Base-by-base conservation (phyloP, 2,888 invertebrate genomes). In the Drosophila subquinaria region DNA sequence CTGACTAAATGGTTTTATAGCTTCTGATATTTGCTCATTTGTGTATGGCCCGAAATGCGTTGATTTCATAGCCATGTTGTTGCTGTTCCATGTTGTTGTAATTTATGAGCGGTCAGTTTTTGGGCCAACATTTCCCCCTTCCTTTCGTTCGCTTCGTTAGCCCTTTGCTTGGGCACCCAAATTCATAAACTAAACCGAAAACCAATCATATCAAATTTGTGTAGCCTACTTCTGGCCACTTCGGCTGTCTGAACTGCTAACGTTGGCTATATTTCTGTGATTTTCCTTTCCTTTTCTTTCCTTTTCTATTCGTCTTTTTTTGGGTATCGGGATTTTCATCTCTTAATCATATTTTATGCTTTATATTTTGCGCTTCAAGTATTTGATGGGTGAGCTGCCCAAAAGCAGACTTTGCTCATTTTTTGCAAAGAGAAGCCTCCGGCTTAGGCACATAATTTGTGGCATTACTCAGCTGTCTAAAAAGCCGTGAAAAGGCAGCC, bases 261-360 rank as follows among this genome's bases (percentile, higher is more conserved):
- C 75, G 87, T 73, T 73, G 70, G 76, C 83, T 43, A 61, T 70
- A 82, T 71, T 62, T 75, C 56, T 60, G 38, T 50, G 52, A 60
- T 73, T 67, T 59, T 15, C 51, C 33, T 67, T 59, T 15, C 43
- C 33, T 8, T 36, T 35, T 43, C 27, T 27, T 13, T 23, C 33
- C 6, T 40, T 61, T 53, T 33, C 8, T 35, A 17, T 35, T n/a
- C 35, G 10, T 17, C 23, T 23, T 38, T 33, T 30, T 52, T 38
- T 20, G 33, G 43, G 17, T 55, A 43, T 50, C 23, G 45, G 60
- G 66, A 82, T 88, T 80, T 80, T 66, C 66, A 69, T 73, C 80
- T 86, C 77, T 86, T 83, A 88, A 83, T 88, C 89, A 87, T 89
- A 84, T 87, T 88, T 89, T 81, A 87, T 87, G 85, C 75, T 84